Evolutionary conservation across 2,888 invertebrate genomes (phyloP), one percentile per base, ranked within the genome.

Genomic region (Diloba caeruleocephala): DNA sequence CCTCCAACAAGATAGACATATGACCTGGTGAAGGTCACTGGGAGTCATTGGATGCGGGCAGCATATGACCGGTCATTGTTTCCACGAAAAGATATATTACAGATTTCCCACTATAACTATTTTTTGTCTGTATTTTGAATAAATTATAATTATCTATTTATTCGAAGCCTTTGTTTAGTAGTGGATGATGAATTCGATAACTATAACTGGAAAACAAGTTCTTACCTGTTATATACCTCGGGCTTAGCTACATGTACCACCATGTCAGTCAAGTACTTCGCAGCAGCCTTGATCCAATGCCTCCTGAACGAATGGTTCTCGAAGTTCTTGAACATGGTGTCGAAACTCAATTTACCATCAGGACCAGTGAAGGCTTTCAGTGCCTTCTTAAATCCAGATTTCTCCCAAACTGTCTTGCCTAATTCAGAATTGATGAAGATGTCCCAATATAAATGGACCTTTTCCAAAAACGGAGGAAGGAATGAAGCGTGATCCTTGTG

Each of bases 271-370:
- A 97, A 88, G 76, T 96, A 96, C 59, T 95, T 94, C 1, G 97
- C 96, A 6, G 97, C 94, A 3, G 95, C 95, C 72, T 95, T 95
- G 64, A 97, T 96, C 97, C 97, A 97, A 63, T 96, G 95, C 38
- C 96, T 94, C 60, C 97, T 95, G 75, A 97, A 96, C 36, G 96
- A 95, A 50, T 96, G 96, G 80, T 97, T 97, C 79, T 97, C 97
- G 67, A 98, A 95, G 68, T 96, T 96, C 73, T 96, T 96, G 68
- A 97, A 94, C 76, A 97, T 95, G 61, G 95, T 94, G 33, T 95
- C 95, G 70, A 96, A 96, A 77, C 96, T 96, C 52, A 97, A 88
- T 57, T 94, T 95, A 0, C 97, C 97, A 46, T 95, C 94, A 1
- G 95, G 93, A 15, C 96, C 96, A 2, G 94, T 94, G 84, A 97